These are phyloP conservation scores for Drosophila barbarae DNA, from an alignment of 2,888 invertebrate species.

Conservation along the genomic window DNA sequence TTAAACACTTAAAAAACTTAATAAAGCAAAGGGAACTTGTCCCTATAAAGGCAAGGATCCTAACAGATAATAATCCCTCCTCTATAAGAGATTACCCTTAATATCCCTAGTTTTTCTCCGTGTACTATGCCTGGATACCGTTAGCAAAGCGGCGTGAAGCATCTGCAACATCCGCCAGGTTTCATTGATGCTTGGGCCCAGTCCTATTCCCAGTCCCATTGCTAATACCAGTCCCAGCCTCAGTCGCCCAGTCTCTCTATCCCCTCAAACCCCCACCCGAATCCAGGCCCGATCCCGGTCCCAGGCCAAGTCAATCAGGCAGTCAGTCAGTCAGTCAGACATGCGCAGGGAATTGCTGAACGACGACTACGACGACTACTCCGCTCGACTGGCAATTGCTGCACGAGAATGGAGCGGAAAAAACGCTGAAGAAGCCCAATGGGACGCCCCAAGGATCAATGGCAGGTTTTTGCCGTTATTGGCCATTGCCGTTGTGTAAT, in stretches of 20 bases:
- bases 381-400: constrained; percentile 40
- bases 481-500: constrained; percentile 54
- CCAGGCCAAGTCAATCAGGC: constrained; percentile 66
- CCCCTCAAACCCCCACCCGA: background rate
- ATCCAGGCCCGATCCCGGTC: background rate
- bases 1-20: too few relatives aligned
- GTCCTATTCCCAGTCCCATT: constrained; percentile 23
- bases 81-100: background rate
- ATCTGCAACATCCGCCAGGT: constrained; percentile 46
- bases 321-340: constrained; percentile 51
- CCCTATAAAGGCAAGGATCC: background rate
- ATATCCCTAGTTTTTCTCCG: background rate
- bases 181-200: constrained; percentile 61
- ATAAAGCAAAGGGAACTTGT: background rate
- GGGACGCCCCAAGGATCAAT: constrained; percentile 73
- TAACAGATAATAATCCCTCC: too few relatives aligned
- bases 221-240: constrained; percentile 9
- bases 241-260: constrained; percentile 4
- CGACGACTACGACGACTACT: background rate
- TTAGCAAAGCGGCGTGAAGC: constrained; percentile 59
- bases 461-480: constrained; percentile 70
- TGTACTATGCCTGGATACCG: constrained; percentile 42
- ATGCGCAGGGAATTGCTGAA: constrained; percentile 51
- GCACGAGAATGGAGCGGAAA: constrained; percentile 20
- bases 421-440: constrained; percentile 49